Evolutionary conservation across 2,888 invertebrate genomes (phyloP), one percentile per base, ranked within the genome.

Genomic region (Apoderus coryli): DNA sequence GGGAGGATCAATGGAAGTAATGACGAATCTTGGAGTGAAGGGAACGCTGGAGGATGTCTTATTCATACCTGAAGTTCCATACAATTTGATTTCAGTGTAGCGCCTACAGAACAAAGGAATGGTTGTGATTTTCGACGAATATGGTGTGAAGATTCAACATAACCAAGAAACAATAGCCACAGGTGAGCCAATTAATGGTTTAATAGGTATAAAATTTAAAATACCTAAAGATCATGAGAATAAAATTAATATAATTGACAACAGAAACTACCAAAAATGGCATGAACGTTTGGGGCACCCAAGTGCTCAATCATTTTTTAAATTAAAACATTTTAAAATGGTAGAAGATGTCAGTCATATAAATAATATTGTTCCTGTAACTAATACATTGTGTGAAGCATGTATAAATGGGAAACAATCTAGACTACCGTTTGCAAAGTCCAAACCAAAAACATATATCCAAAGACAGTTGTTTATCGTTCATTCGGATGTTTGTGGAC

Each of bases 1-100:
- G 7, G n/a, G 7, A 19, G 35, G 33, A 13, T 27, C 26, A 10
- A 35, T 56, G 3, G 30, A 40, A 11, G 41, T 53, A 4, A 41
- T 30, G n/a, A 51, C 42, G 31, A 41, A 50, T 25, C 33, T 40
- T 15, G 45, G 45, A 7, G 23, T 39, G 3, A 10, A 25, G 19
- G 44, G 41, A 19, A 22, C 25, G 10, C 31, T 46, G 6, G 34
- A 43, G 13, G 34, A 44, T 24, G 44, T 48, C 3, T 42, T 54
- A 4, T 55, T 40, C 35, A 47, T 47, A 32, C 32, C 43, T 6
- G 50, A 54, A 15, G 41, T 45, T 4, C 48, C 49, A 22, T 41
- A 50, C 35, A 51, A 52, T 32, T 33, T 49, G 13, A 34, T 47
- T 4, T 51, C 50, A 1, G 49, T 50, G 26, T 30, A 30, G 13